Base-by-base conservation (phyloP, 1,140 invertebrate genomes). In the Apis dorsata region DNA sequence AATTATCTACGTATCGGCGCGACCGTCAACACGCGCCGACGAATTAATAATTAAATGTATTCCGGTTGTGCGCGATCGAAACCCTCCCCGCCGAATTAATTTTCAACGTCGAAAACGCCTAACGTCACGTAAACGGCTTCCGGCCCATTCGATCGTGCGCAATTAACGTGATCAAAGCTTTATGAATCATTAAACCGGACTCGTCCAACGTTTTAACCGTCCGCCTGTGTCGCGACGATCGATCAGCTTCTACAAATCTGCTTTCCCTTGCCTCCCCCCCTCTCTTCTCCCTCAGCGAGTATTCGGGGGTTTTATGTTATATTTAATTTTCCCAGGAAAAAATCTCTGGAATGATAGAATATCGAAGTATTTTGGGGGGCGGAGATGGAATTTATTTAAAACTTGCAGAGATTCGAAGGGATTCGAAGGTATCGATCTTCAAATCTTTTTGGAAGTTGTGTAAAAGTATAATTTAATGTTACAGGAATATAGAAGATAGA, bases 101-200 rank as follows among this genome's bases (percentile, higher is more conserved):
- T 82, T 77, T 55, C 80, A 62, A 59, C 80, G 19, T n/a, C 55
- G 79, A 49, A 44, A 66, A 81, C 71, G 24, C 72, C 79, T 81
- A 81, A 81, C 79, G 53, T 81, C 53, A 53, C 65, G 65, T 81
- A 75, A 73, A 55, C 55, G 79, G 24, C n/a, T 19, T 55, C 55
- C 49, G 10, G 51, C 55, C 21, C 63, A 44, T 82, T 60, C 74
- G 55, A 77, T 82, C 65, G 73, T 34, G 44, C 19, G 49, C 49
- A 82, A 82, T 82, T 82, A 82, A 69, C 80, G 44, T 82, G 80
- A 82, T 62, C 80, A 82, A 82, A 77, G 80, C 80, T 82, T 82
- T 77, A 76, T 44, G 80, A 77, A 81, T 77, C 80, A 44, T 69
- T 62, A 68, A 60, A 53, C 44, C 17, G 3, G 44, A 51, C 10